Base-by-base conservation (phyloP, 64 coral and sea anemone species). In the Dendronephthya gigantea region DNA sequence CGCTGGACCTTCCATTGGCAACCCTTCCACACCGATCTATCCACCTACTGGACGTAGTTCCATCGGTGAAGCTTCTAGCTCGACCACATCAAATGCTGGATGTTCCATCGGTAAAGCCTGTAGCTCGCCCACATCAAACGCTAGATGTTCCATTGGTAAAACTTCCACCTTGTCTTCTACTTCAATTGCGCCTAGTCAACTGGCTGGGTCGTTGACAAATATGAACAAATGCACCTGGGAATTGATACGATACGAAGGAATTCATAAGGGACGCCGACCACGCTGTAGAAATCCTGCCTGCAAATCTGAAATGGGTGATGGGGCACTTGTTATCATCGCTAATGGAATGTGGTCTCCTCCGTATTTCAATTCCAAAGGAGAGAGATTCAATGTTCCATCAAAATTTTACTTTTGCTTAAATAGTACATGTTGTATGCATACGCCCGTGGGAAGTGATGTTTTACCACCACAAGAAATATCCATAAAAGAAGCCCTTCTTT, bases 401-500 rank as follows among this genome's bases (percentile, higher is more conserved):
- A 89, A 89, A 84, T 89, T 89, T 59, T 89, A 89, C 36, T 89
- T 89, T 32, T 89, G 82, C 55, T 35, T 85, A 40, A 88, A 39
- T 52, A 40, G 19, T 76, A 50, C 58, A 88, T 88, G 86, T 47
- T 68, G 62, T 30, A 88, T 79, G 47, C 58, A 88, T 49, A 75
- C 48, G 68, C 86, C 86, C 38, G 19, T 69, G 35, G 86, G 86
- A 6, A 82, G 86, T 88, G 30, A 39, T 29, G 30, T 88, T 88
- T 39, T 15, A 50, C 30, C 86, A 23, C 86, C 86, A 50, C 65
- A 88, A 9, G 35, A 72, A 39, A 88, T 88, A 23, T 79, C 58
- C 14, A 82, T 81, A 8, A 38, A 31, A 51, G 86, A 88, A 48
- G 68, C 37, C 47, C 86, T 88, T 50, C 66, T 88, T 43, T 34